Conservation (phyloP, 1,140 invertebrate genomes). For the Batillaria attramentaria region DNA sequence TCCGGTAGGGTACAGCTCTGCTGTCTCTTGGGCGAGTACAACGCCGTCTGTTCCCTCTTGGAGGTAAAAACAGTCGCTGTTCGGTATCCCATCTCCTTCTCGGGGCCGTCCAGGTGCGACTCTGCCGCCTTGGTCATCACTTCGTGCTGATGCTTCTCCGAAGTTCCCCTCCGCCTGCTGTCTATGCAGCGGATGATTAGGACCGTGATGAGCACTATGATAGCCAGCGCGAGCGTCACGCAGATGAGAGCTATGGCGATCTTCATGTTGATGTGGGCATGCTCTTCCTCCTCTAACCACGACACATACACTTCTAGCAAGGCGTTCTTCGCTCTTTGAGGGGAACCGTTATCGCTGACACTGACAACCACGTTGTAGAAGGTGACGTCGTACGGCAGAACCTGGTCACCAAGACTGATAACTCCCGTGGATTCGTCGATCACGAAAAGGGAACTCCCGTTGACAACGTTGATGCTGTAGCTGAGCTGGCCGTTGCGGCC, state of each 20-base stretch:
- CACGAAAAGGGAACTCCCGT: constrained; percentile 81
- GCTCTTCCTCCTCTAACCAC: constrained; percentile 1
- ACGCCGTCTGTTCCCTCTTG: neutral
- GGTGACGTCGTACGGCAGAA: constrained; percentile 37
- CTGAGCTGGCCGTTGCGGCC: constrained; percentile 49
- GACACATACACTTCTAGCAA: constrained; percentile 33
- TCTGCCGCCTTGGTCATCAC: constrained; percentile 19
- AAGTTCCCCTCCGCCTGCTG: neutral
- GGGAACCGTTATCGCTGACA: constrained; percentile 50
- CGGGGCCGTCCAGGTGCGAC: constrained; percentile 13
- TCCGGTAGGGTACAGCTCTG: neutral
- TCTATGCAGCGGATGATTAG: constrained; percentile 57
- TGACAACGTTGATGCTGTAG: constrained; percentile 64
- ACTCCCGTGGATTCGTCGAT: constrained; percentile 89
- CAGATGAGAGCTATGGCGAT: constrained; percentile 61
- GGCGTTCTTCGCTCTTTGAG: constrained; percentile 44
- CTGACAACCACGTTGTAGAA: constrained; percentile 48
- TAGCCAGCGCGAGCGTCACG: constrained; percentile 58
- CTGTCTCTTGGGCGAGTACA: constrained; percentile 19
- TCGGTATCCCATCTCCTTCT: neutral
- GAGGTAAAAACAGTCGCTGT: constrained; percentile 13
- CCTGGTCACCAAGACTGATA: constrained; percentile 78
- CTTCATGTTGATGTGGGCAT: constrained; percentile 48
- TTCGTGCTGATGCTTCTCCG: constrained; percentile 8
- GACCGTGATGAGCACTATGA: constrained; percentile 58